Evolutionary conservation across 2,797 vertebrate species (phyloP).

Genomic region (Oryzias dopingdopingensis): DNA sequence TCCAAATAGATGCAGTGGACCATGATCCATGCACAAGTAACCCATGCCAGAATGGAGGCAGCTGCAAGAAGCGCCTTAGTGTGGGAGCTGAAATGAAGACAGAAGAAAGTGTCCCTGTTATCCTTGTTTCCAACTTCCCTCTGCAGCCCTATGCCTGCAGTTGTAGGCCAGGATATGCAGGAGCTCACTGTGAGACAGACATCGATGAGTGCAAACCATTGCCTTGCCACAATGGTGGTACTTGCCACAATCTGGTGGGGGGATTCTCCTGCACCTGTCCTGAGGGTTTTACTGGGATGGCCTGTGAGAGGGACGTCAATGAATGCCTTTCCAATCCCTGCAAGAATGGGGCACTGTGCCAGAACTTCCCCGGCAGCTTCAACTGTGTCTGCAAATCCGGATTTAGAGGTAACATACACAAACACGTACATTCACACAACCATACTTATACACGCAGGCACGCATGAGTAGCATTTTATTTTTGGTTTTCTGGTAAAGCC

Average conservation of each 20-base stretch:
- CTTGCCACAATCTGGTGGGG: slow-evolving; percentile 93
- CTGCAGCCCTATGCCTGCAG: slow-evolving; percentile 88
- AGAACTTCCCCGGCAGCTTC: slow-evolving; percentile 94
- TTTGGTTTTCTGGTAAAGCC: slow-evolving; percentile 24
- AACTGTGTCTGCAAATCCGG: slow-evolving; percentile 93
- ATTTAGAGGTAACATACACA: slow-evolving; percentile 87
- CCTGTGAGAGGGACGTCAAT: slow-evolving; percentile 94
- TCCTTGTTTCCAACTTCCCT: slow-evolving; percentile 87
- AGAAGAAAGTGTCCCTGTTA: slow-evolving; percentile 88
- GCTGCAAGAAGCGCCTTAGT: slow-evolving; percentile 86
- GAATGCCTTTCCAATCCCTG: slow-evolving; percentile 92
- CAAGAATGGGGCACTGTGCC: slow-evolving; percentile 89
- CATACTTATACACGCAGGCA: too few species aligned
- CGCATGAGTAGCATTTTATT: slow-evolving; percentile 42
- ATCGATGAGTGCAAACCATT: slow-evolving; percentile 91
- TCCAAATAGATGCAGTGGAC: slow-evolving; percentile 90
- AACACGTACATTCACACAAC: too few species aligned
- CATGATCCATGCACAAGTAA: slow-evolving; percentile 88
- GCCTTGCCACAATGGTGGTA: slow-evolving; percentile 90
- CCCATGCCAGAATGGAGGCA: slow-evolving; percentile 94
- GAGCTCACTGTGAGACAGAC: slow-evolving; percentile 88
- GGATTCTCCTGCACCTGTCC: slow-evolving; percentile 95
- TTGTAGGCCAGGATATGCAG: slow-evolving; percentile 90
- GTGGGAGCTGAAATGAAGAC: slow-evolving; percentile 80
- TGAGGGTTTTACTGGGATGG: slow-evolving; percentile 93